phyloP scores from a whole-genome alignment of 2,888 invertebrate genomes.

The Ethmia dodecea region DNA sequence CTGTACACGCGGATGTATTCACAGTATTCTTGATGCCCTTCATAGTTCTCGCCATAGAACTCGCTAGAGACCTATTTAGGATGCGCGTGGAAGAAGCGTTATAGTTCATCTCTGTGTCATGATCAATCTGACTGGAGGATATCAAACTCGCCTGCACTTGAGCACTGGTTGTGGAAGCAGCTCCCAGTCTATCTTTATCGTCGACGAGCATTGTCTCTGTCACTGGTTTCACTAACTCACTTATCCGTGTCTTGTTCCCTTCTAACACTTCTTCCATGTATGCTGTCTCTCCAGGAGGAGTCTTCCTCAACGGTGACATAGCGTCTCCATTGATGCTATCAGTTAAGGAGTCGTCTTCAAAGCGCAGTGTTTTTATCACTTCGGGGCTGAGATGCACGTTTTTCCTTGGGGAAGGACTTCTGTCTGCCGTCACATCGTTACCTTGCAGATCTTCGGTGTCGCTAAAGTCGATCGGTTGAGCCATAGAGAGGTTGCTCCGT shows the following conservation, averaged over 20 bases:
- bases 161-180: constrained; percentile 36
- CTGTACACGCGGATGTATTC: constrained; percentile 46
- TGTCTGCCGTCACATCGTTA: constrained; percentile 8
- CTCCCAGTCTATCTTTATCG: constrained; percentile 10
- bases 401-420: constrained; percentile 18
- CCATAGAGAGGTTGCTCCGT: too few species aligned
- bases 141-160: constrained; percentile 53
- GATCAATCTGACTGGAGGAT: constrained; percentile 56
- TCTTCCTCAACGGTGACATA: constrained; percentile 51
- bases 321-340: too few species aligned
- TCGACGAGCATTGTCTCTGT: constrained; percentile 40
- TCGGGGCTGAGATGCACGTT: constrained; percentile 37
- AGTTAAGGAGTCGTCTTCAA: constrained; percentile 53
- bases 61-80: not conserved
- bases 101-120: constrained; percentile 15
- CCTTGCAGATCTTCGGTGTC: too few species aligned
- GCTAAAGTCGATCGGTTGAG: too few species aligned
- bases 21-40: constrained; percentile 57
- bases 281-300: constrained; percentile 41
- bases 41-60: constrained; percentile 25
- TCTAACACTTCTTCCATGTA: constrained; percentile 47
- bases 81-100: not conserved
- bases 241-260: constrained; percentile 53
- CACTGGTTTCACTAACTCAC: constrained; percentile 56
- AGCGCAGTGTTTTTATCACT: constrained; percentile 54